Evolutionary conservation across 2,888 invertebrate genomes (phyloP).

Genomic region (Netelia virgata): DNA sequence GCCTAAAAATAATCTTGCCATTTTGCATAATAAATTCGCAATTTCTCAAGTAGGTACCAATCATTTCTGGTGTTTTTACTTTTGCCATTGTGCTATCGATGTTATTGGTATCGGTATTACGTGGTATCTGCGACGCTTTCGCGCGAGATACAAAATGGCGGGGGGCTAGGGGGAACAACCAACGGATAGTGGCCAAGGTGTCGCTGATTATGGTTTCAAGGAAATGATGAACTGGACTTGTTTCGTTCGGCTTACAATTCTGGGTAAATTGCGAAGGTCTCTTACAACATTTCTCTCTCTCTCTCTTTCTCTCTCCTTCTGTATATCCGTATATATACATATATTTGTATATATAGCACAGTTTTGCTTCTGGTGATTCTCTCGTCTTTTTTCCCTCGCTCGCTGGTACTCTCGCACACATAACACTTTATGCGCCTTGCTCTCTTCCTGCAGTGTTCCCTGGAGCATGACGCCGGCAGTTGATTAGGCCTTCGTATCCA

Average conservation of each 20-base stretch:
- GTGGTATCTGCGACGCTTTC: background rate
- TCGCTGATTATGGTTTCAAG: slow-evolving; percentile 62
- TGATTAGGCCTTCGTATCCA: slow-evolving; percentile 82
- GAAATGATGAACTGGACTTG: slow-evolving; percentile 53
- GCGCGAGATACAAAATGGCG: background rate
- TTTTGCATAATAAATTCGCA: background rate
- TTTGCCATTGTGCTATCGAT: no score
- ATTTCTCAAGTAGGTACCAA: no score
- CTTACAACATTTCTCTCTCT: slow-evolving; percentile 50
- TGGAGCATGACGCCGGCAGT: slow-evolving; percentile 84
- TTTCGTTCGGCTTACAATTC: slow-evolving; percentile 59
- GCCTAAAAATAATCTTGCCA: background rate
- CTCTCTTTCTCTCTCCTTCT: slow-evolving; percentile 28
- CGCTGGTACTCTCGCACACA: slow-evolving; percentile 45
- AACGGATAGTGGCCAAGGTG: slow-evolving; percentile 1
- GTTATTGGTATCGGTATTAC: no score
- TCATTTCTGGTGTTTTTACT: no score
- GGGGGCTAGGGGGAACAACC: background rate
- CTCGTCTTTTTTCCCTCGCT: slow-evolving; percentile 36
- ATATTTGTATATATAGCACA: background rate
- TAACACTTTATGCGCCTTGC: slow-evolving; percentile 68
- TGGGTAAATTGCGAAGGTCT: slow-evolving; percentile 63
- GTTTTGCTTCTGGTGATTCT: slow-evolving; percentile 33
- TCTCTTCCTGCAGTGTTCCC: slow-evolving; percentile 76
- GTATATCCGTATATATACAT: background rate